phyloP scores from a whole-genome alignment of 2,888 invertebrate genomes.

The Rotaria magnacalcarata region DNA sequence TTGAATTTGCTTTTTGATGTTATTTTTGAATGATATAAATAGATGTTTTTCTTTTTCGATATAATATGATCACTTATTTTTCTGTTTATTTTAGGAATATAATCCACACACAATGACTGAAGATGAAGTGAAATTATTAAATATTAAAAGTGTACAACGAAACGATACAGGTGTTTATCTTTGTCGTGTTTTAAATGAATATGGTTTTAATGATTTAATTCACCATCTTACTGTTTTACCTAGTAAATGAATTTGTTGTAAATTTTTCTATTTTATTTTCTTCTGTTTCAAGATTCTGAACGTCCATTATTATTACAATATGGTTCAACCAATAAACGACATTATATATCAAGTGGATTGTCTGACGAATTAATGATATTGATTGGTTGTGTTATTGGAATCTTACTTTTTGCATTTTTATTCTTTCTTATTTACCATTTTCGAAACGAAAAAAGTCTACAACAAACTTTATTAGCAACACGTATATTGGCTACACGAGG shows the following conservation, averaged over 20 bases:
- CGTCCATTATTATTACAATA: neutral
- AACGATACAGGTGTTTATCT: constrained; percentile 12
- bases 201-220: constrained; percentile 12
- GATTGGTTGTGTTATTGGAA: neutral
- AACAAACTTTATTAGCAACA: constrained; percentile 6
- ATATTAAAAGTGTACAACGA: neutral
- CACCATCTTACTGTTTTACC: neutral
- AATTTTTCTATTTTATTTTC: too few species aligned
- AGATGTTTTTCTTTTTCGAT: too few species aligned
- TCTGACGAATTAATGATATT: constrained; percentile 9
- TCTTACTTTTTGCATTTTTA: neutral
- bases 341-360: neutral
- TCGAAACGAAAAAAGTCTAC: constrained; percentile 25
- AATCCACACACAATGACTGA: constrained; percentile 30
- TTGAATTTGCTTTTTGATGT: neutral
- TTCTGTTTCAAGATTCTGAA: neutral
- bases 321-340: neutral
- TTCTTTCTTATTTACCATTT: constrained; percentile 34
- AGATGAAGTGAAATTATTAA: constrained; percentile 14
- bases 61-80: too few species aligned
- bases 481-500: constrained; percentile 17
- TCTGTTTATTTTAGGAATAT: neutral
- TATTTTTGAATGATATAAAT: neutral
- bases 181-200: constrained; percentile 23
- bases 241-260: neutral